These are phyloP conservation scores for Remorina albescens DNA, from an alignment of 2,797 vertebrate species.

Conservation along the genomic window DNA sequence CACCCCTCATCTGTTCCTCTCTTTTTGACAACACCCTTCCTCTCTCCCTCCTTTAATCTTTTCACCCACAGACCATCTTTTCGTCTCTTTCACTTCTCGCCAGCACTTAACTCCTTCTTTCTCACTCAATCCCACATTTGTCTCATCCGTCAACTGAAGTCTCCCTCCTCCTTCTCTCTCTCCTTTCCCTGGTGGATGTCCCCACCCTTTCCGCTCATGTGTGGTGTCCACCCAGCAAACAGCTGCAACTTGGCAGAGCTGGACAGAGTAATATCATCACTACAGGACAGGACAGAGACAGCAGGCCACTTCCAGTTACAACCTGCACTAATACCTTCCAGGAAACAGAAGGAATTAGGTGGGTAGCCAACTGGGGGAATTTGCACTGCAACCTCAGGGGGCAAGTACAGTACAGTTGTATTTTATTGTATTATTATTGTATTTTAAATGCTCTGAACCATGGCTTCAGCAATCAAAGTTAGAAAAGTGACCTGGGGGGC, in stretches of 20 bases:
- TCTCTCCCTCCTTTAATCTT: slow-evolving; percentile 55
- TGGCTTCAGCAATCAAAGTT: slow-evolving; percentile 12
- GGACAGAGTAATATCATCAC: slow-evolving; percentile 55
- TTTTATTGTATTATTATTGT: too few species aligned
- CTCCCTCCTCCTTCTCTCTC: slow-evolving; percentile 8
- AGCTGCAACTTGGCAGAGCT: slow-evolving; percentile 56
- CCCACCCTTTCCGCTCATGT: slow-evolving; percentile 61
- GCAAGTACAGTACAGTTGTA: background rate
- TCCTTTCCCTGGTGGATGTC: slow-evolving; percentile 32
- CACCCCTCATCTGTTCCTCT: slow-evolving; percentile 62
- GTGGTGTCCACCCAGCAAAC: slow-evolving; percentile 66
- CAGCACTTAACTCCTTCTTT: slow-evolving; percentile 18
- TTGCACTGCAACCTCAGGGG: background rate
- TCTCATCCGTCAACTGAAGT: slow-evolving; percentile 30
- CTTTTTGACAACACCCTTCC: slow-evolving; percentile 76
- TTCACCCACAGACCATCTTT: slow-evolving; percentile 45
- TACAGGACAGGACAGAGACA: slow-evolving; percentile 49
- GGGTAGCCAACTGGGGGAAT: background rate
- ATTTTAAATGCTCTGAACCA: slow-evolving; percentile 5
- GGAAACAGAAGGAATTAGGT: slow-evolving; percentile 18
- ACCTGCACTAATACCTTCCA: slow-evolving; percentile 27
- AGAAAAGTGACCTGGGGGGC: slow-evolving; percentile 52
- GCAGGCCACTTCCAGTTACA: slow-evolving; percentile 14
- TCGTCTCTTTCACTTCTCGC: slow-evolving; percentile 43
- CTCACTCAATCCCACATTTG: slow-evolving; percentile 47